phyloP scores from a whole-genome alignment of 2,113 vertebrate species.

The Chlorodrepanis virens region DNA sequence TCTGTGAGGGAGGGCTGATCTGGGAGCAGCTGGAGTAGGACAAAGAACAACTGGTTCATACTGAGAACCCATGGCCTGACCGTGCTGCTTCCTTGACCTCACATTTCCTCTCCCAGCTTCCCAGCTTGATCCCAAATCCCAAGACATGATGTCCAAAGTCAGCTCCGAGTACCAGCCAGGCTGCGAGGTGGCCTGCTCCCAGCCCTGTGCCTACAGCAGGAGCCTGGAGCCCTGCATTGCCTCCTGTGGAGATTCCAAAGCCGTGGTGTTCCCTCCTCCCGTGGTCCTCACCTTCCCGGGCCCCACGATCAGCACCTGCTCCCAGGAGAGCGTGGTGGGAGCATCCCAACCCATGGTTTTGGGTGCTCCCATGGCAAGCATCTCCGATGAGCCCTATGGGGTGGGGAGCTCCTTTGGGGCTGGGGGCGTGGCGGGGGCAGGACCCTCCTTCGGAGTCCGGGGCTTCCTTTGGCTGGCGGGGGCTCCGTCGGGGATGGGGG shows the following conservation, averaged over 20 bases:
- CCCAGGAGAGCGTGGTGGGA: slow-evolving; percentile 2
- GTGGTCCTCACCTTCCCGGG: background rate
- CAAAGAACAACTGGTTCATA: background rate
- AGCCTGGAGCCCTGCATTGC: background rate
- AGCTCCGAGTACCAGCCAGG: background rate
- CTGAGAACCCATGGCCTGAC: background rate
- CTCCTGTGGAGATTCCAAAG: background rate
- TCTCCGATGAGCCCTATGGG: background rate
- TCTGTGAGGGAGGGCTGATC: background rate
- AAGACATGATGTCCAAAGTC: fast-evolving
- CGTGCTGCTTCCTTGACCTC: background rate
- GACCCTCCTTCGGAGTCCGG: background rate
- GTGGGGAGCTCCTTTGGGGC: background rate
- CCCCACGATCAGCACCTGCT: background rate
- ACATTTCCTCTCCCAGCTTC: background rate
- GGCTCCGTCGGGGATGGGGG: fast-evolving
- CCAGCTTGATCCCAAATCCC: background rate
- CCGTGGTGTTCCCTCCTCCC: background rate
- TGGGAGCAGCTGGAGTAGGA: background rate
- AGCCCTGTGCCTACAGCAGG: background rate
- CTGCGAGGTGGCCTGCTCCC: background rate
- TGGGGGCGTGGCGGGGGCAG: fast-evolving
- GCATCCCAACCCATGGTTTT: fast-evolving
- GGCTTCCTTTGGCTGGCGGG: background rate
- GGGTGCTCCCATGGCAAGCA: fast-evolving